Percentiles rank a stretch among this genome's conserved stretches.
Conservation (phyloP, 2,888 invertebrate genomes). For the Meiosimyza decipiens region DNA sequence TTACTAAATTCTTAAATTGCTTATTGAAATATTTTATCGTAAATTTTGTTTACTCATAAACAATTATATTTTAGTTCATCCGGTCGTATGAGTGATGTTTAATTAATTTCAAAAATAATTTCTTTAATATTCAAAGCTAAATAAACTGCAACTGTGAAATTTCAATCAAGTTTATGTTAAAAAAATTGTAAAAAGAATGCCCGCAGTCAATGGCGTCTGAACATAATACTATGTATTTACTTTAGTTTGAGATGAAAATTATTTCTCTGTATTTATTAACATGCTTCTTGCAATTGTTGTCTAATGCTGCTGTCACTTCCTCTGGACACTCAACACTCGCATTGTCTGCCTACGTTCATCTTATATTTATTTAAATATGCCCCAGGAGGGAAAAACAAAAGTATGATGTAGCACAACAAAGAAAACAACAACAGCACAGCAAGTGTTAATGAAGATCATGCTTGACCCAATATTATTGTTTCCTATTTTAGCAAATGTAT, state of each 20-base stretch:
- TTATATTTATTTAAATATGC: background rate
- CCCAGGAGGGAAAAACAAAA: too few relatives aligned
- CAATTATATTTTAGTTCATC: too few relatives aligned
- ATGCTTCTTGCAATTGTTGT: conserved; percentile 4
- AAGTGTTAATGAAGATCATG: conserved; percentile 27
- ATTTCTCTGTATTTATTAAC: background rate
- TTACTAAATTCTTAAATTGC: too few relatives aligned
- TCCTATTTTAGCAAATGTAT: background rate
- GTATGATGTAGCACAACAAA: too few relatives aligned
- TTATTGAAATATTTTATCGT: too few relatives aligned
- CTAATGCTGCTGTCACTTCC: background rate
- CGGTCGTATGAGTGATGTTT: too few relatives aligned
- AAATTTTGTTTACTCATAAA: too few relatives aligned
- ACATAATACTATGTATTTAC: background rate
- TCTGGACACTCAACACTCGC: too few relatives aligned
- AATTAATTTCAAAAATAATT: too few relatives aligned
- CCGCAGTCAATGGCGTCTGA: background rate
- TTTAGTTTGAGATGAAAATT: background rate
- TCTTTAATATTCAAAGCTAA: too few relatives aligned
- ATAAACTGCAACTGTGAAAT: too few relatives aligned
- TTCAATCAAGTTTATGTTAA: too few relatives aligned
- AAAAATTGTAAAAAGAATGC: background rate
- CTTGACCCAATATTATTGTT: conserved; percentile 26
- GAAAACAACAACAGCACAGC: background rate
- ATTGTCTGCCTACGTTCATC: conserved; percentile 2